Evolutionary conservation across 2,113 vertebrate species (phyloP).

Genomic region (Ginglymostoma cirratum): DNA sequence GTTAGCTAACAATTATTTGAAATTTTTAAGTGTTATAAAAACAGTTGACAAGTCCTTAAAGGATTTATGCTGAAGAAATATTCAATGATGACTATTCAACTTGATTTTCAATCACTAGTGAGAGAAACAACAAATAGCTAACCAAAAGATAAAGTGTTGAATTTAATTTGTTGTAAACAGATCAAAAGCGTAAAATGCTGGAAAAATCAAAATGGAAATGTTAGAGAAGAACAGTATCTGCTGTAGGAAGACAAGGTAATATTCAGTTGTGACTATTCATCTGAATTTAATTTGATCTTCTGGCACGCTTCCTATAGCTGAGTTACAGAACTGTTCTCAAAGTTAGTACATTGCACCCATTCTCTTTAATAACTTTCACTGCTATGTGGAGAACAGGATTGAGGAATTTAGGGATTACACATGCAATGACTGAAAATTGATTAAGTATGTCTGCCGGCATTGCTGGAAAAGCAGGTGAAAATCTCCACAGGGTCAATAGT

Average conservation of each 20-base stretch:
- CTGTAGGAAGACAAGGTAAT: not conserved
- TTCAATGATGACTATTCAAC: not conserved
- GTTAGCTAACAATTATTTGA: not conserved
- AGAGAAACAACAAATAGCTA: not conserved
- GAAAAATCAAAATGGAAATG: not conserved
- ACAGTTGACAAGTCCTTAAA: not conserved
- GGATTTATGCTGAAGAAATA: too few relatives aligned
- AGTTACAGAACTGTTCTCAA: not conserved
- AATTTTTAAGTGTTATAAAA: not conserved
- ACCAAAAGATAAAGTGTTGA: not conserved
- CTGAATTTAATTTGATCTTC: not conserved
- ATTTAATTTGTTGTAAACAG: not conserved
- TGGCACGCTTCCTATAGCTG: not conserved
- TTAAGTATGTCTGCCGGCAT: not conserved
- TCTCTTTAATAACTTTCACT: not conserved
- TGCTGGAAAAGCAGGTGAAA: not conserved
- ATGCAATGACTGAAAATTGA: not conserved
- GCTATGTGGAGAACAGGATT: not conserved
- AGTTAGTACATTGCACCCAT: not conserved
- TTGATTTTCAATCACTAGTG: not conserved
- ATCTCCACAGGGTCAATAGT: not conserved
- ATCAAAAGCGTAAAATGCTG: not conserved
- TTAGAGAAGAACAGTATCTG: not conserved
- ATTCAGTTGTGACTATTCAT: not conserved
- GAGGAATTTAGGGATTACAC: not conserved